Percentiles rank a stretch among this genome's conserved stretches.
Evolutionary conservation across 2,888 invertebrate species (phyloP).

Genomic region (Agrilus cyanescens): DNA sequence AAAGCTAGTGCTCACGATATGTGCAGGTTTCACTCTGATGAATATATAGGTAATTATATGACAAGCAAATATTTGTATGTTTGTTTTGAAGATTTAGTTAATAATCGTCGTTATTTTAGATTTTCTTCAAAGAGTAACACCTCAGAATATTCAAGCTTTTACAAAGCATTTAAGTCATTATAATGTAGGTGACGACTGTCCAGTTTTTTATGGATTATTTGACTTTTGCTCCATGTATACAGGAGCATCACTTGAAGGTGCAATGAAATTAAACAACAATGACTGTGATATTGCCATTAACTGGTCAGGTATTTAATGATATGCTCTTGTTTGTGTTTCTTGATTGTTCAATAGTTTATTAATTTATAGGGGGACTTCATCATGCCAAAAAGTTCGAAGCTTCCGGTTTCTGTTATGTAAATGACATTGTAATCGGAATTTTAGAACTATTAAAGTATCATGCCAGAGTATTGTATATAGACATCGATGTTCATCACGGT

Average conservation of each 20-base stretch:
- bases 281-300: conserved; percentile 96
- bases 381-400: conserved; percentile 99
- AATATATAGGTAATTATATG: conserved; percentile 58
- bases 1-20: conserved; percentile 91
- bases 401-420: conserved; percentile 98
- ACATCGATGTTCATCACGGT: conserved; percentile 97
- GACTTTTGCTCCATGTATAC: conserved; percentile 99
- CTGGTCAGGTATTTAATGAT: conserved; percentile 62
- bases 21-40: conserved; percentile 95
- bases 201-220: conserved; percentile 90
- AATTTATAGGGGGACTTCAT: conserved; percentile 67
- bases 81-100: not conserved
- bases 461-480: conserved; percentile 90
- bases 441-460: conserved; percentile 89
- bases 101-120: conserved; percentile 36
- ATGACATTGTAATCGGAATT: conserved; percentile 97
- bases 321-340: not conserved
- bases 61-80: not conserved
- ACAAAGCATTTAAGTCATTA: conserved; percentile 89
- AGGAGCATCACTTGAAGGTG: conserved; percentile 94
- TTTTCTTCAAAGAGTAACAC: conserved; percentile 89
- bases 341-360: not conserved
- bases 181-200: conserved; percentile 97
- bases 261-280: conserved; percentile 89
- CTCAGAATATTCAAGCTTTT: conserved; percentile 86